phyloP scores from a whole-genome alignment of 2,888 invertebrate species.

The Eumerus sabulonum region DNA sequence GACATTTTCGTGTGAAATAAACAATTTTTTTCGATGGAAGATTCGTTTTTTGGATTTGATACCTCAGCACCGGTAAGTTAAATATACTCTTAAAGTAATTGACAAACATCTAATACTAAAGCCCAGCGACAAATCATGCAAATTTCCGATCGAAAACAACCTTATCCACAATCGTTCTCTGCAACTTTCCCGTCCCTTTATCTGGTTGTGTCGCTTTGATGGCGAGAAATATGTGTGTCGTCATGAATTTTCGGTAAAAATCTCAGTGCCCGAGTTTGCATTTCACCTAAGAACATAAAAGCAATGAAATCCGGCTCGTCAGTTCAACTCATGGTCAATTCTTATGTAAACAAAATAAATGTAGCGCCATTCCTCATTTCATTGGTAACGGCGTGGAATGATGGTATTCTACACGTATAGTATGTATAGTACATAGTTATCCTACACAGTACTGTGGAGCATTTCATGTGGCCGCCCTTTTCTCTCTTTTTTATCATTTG shows the following conservation, averaged over 20 bases:
- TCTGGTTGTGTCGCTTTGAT: constrained; percentile 57
- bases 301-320: not conserved
- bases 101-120: constrained; percentile 27
- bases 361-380: constrained; percentile 21
- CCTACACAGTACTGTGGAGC: constrained; percentile 1
- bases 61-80: constrained; percentile 87
- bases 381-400: not conserved
- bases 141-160: constrained; percentile 26
- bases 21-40: constrained; percentile 86
- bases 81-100: constrained; percentile 23
- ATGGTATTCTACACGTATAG: no score
- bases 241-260: constrained; percentile 46
- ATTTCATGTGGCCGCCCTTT: constrained; percentile 51
- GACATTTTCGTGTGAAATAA: constrained; percentile 83
- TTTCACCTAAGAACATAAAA: not conserved
- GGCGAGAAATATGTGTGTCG: constrained; percentile 59
- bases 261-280: constrained; percentile 8
- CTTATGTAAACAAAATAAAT: constrained; percentile 55
- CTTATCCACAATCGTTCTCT: not conserved
- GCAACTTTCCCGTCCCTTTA: constrained; percentile 53
- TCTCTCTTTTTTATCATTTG: constrained; percentile 17
- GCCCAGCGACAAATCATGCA: not conserved
- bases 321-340: constrained; percentile 19
- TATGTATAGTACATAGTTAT: no score
- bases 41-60: constrained; percentile 93